Evolutionary conservation across 2,888 invertebrate species (phyloP), one percentile per base, ranked within the genome.

Genomic region (Ceratothoa steindachneri): DNA sequence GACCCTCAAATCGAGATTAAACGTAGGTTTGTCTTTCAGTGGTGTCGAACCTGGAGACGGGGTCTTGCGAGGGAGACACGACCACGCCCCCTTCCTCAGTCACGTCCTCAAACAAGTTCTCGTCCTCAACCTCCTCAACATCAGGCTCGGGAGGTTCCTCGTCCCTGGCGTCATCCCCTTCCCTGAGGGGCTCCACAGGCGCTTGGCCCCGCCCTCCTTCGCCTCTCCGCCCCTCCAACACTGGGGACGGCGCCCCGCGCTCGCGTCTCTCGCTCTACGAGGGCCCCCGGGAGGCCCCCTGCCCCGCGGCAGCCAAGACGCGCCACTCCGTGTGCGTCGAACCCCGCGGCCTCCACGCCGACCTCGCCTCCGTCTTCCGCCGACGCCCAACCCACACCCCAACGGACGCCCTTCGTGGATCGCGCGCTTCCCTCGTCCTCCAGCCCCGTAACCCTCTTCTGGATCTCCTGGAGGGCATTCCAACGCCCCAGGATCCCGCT

Each of bases 61-160:
- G 60, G 12, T 60, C 60, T n/a, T 60, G 60, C 22, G 60, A 60
- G 3, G 60, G 60, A 24, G 60, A 60, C 27, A n/a, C 19, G 2
- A 60, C 75, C 29, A 78, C 78, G n/a, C 78, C 78, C 4, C 75
- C 75, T 7, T 78, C 78, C n/a, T 78, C 78, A 3, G 75, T 78
- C 30, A 78, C 78, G 19, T 78, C 78, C 24, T 75, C 75, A 52
- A 73, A 78, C 72, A 78, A 78, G 72, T 75, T 78, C 64, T 72
- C 72, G 24, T 75, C 78, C 5, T 75, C 75, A 53, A 76, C 78
- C 19, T 75, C 78, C 60, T 78, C 78, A 74, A 60, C 60, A 24
- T 60, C 60, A 24, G 60, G 77, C 7, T 77, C 77, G 31, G 77
- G 77, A n/a, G 77, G 77, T 9, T 77, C 77, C 2, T 77, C 77